Evolutionary conservation across 2,888 invertebrate species (phyloP), one percentile per base, ranked within the genome.

Genomic region (Drosophila prostipennis): DNA sequence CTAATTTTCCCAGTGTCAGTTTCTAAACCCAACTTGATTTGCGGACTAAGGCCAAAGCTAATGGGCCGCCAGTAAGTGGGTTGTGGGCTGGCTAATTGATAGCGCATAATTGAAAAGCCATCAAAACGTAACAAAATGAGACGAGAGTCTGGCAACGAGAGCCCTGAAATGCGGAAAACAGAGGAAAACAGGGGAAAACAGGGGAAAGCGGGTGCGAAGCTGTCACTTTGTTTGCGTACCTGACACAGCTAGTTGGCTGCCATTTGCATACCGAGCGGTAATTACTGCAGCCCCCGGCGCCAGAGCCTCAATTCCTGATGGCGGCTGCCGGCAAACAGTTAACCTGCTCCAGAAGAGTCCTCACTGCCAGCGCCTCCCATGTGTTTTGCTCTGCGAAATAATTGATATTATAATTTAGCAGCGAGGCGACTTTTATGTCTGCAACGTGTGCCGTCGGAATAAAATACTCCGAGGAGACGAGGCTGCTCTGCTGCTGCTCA

Each of bases 351-450:
- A 37, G 49, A 53, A 43, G 48, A 37, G 34, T 6, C 19, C 29
- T 46, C 36, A 10, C 26, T 16, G 26, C 10, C 45, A n/a, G 34
- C 32, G 23, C 19, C 52, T 40, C 60, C 51, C 39, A 42, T 57
- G 67, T 57, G 54, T 55, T 74, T 40, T 74, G 60, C 43, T 48
- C 69, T 69, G 69, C 65, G 43, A 73, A 73, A 76, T 76, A 76
- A 76, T 76, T 76, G 76, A 76, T 76, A 76, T 76, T 76, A 76
- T 76, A 76, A 76, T 76, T 76, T 73, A 73, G 69, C 56, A 59
- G 65, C 64, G 58, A 55, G 54, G 64, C 46, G 71, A 71, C 71
- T 71, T 72, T 72, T 71, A 71, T 63, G 73, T 71, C 64, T 61
- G 53, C 34, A 46, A 71, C 73, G 70, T 71, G 70, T 58, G 71